A percentile compares a stretch with the other conserved stretches of the same genome.
Conservation (phyloP, 2,888 invertebrate species). For the Gandaritis pyraliata region DNA sequence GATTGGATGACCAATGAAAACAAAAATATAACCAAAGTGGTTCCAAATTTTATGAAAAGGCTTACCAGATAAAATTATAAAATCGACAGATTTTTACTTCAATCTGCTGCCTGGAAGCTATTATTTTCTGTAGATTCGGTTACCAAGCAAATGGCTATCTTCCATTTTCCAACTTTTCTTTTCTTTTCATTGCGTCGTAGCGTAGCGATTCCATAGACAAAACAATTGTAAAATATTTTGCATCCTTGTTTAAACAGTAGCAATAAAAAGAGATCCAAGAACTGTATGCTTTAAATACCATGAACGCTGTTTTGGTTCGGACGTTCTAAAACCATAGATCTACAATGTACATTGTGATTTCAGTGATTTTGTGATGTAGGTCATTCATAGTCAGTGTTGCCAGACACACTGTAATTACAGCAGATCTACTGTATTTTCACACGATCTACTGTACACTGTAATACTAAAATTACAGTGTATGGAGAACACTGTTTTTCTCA, state of each 20-base stretch:
- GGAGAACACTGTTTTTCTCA: no score
- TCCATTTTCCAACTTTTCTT: slow-evolving; percentile 56
- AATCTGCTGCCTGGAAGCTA: slow-evolving; percentile 26
- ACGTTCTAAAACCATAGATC: no score
- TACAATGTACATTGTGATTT: no score
- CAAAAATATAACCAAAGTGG: slow-evolving; percentile 75
- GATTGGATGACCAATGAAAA: slow-evolving; percentile 74
- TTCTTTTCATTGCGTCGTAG: not conserved
- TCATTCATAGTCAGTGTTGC: no score
- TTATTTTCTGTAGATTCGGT: slow-evolving; percentile 53
- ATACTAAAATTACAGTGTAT: no score
- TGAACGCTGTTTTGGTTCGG: no score
- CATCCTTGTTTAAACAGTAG: slow-evolving; percentile 6
- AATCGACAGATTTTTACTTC: slow-evolving; percentile 34
- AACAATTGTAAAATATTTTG: not conserved
- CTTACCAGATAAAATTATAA: slow-evolving; percentile 50
- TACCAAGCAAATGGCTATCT: slow-evolving; percentile 74
- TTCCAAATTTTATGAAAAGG: slow-evolving; percentile 49
- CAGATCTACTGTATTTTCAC: no score
- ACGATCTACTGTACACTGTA: no score
- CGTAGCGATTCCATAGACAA: slow-evolving; percentile 45
- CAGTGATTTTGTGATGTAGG: no score
- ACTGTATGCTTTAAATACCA: not conserved
- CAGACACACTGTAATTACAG: no score
- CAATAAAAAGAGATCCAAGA: slow-evolving; percentile 3